These are phyloP conservation scores for Catharus ustulatus DNA, from an alignment of 2,797 vertebrate genomes.

Conservation along the genomic window DNA sequence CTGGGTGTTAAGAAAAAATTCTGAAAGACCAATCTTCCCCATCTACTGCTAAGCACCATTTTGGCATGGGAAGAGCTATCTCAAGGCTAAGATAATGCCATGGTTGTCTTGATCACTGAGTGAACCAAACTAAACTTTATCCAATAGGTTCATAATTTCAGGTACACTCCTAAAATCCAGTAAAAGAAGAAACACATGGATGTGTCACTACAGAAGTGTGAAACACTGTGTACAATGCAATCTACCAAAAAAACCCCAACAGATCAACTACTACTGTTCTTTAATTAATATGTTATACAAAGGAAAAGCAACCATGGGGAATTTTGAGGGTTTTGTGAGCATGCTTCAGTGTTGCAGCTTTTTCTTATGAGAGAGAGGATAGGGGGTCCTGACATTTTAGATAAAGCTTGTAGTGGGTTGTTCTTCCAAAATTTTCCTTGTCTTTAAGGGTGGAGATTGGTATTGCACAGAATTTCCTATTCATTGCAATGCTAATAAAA, in stretches of 20 bases:
- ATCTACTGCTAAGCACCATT: neutral
- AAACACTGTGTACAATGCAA: neutral
- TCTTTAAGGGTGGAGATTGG: neutral
- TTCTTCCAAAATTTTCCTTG: neutral
- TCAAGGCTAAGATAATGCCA: neutral
- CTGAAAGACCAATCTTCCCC: neutral
- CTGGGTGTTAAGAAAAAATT: neutral
- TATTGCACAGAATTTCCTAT: neutral
- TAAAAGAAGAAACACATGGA: neutral
- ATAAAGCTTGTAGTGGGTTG: neutral
- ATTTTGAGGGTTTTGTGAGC: neutral
- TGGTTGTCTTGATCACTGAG: rapidly evolving
- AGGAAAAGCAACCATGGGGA: neutral
- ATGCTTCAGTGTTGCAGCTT: neutral
- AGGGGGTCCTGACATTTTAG: neutral
- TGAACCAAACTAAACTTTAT: neutral
- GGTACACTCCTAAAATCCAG: neutral
- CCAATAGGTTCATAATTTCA: neutral
- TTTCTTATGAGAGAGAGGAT: neutral
- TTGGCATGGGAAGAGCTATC: neutral
- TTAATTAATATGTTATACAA: neutral
- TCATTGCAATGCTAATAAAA: neutral
- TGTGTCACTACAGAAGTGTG: neutral
- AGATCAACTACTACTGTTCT: neutral
- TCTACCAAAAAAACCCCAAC: neutral